A percentile compares a stretch with the other conserved stretches of the same genome.
Conservation (phyloP, 2,113 vertebrate genomes). For the Azemiops feae region DNA sequence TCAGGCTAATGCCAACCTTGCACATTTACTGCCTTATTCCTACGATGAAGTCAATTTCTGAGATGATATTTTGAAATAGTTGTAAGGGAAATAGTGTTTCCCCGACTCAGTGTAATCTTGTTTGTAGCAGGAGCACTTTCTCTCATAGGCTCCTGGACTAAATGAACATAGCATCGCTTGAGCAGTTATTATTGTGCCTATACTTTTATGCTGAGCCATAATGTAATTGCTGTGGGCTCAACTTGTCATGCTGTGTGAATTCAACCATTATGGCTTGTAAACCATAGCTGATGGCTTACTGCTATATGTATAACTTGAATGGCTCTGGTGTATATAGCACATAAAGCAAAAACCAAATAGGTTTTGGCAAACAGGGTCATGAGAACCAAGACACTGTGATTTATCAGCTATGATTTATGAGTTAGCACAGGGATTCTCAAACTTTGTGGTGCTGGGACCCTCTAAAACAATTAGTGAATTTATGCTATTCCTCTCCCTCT, state of each 20-base stretch:
- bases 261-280: not conserved
- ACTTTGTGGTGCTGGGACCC: not conserved
- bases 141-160: not conserved
- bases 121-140: not conserved
- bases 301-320: not conserved
- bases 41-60: not conserved
- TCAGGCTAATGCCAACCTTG: not conserved
- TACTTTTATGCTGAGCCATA: not conserved
- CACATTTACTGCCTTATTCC: not conserved
- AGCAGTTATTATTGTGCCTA: not conserved
- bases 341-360: not conserved
- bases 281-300: not conserved
- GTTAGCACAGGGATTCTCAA: not conserved
- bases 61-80: not conserved
- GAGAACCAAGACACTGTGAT: not conserved
- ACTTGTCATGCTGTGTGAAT: not conserved
- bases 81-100: not conserved
- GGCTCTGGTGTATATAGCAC: not conserved
- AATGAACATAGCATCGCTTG: not conserved
- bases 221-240: not conserved
- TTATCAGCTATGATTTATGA: not conserved
- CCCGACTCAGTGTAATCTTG: not conserved
- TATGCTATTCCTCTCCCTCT: not conserved
- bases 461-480: not conserved
- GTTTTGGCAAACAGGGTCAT: not conserved